Percentiles rank a stretch among this genome's conserved stretches.
phyloP scores from a whole-genome alignment of 2,797 vertebrate genomes.

The Synanceia verrucosa region DNA sequence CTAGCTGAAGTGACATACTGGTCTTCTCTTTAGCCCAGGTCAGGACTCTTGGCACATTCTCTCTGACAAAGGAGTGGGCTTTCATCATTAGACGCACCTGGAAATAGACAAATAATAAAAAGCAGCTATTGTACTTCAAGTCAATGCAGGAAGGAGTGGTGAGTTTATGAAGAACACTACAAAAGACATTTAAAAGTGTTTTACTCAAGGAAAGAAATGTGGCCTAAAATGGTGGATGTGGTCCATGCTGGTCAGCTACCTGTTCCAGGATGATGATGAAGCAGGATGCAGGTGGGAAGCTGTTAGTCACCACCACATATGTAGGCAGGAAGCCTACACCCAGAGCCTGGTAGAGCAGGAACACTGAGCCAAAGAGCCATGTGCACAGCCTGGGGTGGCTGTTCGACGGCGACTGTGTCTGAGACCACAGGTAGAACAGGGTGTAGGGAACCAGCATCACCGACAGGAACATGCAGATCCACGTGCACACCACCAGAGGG shows the following conservation, averaged over 20 bases:
- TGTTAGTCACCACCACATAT: slow-evolving; percentile 85
- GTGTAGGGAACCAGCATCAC: slow-evolving; percentile 86
- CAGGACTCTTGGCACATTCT: slow-evolving; percentile 89
- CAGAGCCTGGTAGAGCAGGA: slow-evolving; percentile 87
- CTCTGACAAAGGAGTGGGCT: slow-evolving; percentile 91
- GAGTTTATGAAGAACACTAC: background rate
- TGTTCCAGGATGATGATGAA: slow-evolving; percentile 93
- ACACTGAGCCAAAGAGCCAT: slow-evolving; percentile 79
- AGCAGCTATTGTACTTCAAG: background rate
- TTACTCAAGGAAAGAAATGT: background rate
- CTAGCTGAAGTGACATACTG: slow-evolving; percentile 74
- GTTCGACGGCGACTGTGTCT: slow-evolving; percentile 79
- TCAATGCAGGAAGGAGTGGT: background rate
- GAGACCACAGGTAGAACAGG: slow-evolving; percentile 88
- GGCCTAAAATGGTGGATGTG: background rate
- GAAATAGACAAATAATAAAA: slow-evolving; percentile 32
- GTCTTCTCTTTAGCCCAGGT: slow-evolving; percentile 82
- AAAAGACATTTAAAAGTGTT: background rate
- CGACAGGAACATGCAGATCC: slow-evolving; percentile 92
- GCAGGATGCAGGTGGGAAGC: slow-evolving; percentile 90
- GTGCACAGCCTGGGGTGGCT: slow-evolving; percentile 75
- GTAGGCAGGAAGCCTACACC: slow-evolving; percentile 88
- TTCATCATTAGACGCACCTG: slow-evolving; percentile 97
- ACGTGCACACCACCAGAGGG: slow-evolving; percentile 88
- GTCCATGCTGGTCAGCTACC: slow-evolving; percentile 71